Base-by-base conservation (phyloP, 2,113 vertebrate species). In the Trogon surrucura region DNA sequence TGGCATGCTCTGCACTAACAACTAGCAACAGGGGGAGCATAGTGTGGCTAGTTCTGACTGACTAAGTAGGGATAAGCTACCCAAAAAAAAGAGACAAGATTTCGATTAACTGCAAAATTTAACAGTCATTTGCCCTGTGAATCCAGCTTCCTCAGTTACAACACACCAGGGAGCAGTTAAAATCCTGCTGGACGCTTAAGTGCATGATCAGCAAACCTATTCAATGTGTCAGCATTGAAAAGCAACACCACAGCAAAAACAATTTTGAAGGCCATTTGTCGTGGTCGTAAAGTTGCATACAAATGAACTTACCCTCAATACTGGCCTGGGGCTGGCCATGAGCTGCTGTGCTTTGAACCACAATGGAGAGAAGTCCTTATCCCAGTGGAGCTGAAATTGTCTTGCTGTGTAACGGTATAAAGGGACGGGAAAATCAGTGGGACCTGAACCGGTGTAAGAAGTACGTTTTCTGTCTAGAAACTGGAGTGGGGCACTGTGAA, bases 141-240 rank as follows among this genome's bases (percentile, higher is more conserved):
- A 70, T 45, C 48, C 21, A 69, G 14, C 16, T 87, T 5, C 64
- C 25, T 61, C 32, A 44, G 22, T 51, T 65, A 51, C 4, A 80
- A 74, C 22, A 27, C 11, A 47, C 16, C 0, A 0, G 0, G 1
- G 27, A 57, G 20, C 14, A 78, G 51, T 20, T 61, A 73, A 80
- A 91, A 61, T 41, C 22, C 64, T 69, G 5, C 34, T 51, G 20
- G 34, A 12, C 26, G 4, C 7, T 23, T 23, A 75, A n/a, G 16
- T n/a, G 27, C 15, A 8, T 10, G 13, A 44, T 69, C n/a, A 25
- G 45, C 38, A 80, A 77, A 86, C 29, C 53, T 51, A n/a, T 26
- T 61, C 29, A 3, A 0, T 20, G 6, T 48, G 11, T 57, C 41
- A 70, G 41, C 21, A 64, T 17, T 1, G 2, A 30, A 81, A 75